phyloP scores from a whole-genome alignment of 2,797 vertebrate genomes.

The Sciurus carolinensis region DNA sequence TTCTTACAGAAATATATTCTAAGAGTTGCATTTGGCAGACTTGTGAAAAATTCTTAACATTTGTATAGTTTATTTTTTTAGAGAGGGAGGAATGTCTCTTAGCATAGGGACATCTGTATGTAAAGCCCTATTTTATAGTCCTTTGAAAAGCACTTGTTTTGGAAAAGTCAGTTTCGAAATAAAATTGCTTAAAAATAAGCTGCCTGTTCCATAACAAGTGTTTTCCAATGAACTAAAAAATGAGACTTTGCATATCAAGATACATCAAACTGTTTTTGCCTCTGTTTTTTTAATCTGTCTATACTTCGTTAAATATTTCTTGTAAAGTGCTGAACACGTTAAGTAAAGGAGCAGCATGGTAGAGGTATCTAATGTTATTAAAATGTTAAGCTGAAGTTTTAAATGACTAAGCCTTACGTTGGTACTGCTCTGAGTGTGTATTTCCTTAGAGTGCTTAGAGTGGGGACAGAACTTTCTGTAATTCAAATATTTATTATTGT shows the following conservation, averaged over 20 bases:
- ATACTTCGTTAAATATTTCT: background rate
- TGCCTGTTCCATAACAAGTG: background rate
- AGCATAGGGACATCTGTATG: background rate
- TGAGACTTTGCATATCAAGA: background rate
- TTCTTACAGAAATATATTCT: conserved; percentile 9
- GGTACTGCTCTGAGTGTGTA: background rate
- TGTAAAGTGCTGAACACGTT: background rate
- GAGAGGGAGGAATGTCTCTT: background rate
- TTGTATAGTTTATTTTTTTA: background rate
- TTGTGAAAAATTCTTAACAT: conserved; percentile 23
- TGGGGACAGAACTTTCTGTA: background rate
- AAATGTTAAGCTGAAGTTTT: background rate
- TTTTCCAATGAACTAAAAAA: conserved; percentile 51
- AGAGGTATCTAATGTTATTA: background rate
- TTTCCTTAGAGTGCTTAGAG: background rate
- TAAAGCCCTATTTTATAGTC: conserved; percentile 60
- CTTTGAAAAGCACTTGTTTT: conserved; percentile 53
- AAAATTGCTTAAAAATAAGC: conserved; percentile 43
- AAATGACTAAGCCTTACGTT: background rate
- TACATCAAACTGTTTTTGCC: background rate
- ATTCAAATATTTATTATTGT: background rate
- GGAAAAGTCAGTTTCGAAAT: conserved; percentile 61
- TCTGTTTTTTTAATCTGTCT: background rate
- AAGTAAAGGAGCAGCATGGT: background rate
- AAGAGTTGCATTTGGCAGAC: conserved; percentile 37